A percentile compares a stretch with the other conserved stretches of the same genome.
Conservation (phyloP, 1,140 invertebrate genomes). For the Drosophila serrata region DNA sequence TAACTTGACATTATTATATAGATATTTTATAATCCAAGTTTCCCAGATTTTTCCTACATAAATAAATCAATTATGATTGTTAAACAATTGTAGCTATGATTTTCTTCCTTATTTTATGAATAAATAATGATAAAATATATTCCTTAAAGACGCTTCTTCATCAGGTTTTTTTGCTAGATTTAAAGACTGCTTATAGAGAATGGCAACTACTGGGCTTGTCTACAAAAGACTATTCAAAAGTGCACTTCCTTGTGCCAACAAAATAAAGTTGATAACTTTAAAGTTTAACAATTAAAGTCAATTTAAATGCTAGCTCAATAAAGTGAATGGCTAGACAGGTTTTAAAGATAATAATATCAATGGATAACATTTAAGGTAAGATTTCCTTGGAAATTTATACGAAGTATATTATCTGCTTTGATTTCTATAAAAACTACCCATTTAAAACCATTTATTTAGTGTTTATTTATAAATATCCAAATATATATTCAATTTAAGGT, state of each 20-base stretch:
- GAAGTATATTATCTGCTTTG: not conserved
- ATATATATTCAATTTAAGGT: not conserved
- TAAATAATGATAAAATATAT: not conserved
- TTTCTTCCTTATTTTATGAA: not conserved
- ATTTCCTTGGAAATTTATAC: not conserved
- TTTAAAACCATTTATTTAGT: not conserved
- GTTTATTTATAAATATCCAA: not conserved
- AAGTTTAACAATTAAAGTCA: not conserved
- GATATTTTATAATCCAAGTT: too few species aligned
- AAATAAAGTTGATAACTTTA: slow-evolving; percentile 1
- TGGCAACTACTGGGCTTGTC: not conserved
- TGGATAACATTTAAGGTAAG: not conserved
- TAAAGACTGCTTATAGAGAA: not conserved
- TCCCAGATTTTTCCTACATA: too few species aligned
- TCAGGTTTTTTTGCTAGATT: not conserved
- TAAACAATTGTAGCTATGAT: too few species aligned
- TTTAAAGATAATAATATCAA: not conserved
- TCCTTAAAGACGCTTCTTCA: too few species aligned
- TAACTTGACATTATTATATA: too few species aligned
- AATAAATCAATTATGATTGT: too few species aligned
- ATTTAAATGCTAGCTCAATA: not conserved
- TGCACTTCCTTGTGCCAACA: slow-evolving; percentile 8
- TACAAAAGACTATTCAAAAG: not conserved
- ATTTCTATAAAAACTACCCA: not conserved
- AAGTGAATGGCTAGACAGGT: not conserved